These are phyloP conservation scores for Pachyramphus minor DNA, from an alignment of 2,113 vertebrate genomes.

Conservation along the genomic window DNA sequence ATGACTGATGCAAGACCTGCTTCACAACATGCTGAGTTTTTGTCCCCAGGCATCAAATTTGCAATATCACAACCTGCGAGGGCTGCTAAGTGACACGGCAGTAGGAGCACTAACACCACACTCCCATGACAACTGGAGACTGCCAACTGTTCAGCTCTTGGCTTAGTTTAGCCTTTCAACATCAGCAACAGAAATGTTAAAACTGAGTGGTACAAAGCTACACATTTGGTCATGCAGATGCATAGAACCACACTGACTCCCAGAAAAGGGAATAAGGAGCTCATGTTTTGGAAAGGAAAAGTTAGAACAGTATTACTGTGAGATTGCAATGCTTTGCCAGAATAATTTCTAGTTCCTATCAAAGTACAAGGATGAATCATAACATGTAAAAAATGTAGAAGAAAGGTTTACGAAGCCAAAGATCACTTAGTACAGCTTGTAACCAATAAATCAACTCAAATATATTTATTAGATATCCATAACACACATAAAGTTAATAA, in stretches of 20 bases:
- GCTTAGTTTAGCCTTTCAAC: not conserved
- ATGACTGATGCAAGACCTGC: not conserved
- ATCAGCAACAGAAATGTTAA: not conserved
- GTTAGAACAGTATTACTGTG: not conserved
- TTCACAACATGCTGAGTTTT: not conserved
- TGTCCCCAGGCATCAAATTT: not conserved
- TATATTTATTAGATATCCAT: not conserved
- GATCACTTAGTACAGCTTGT: not conserved
- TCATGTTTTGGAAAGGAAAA: not conserved
- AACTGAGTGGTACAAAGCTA: not conserved
- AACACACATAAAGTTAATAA: not conserved
- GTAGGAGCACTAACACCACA: not conserved
- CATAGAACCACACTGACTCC: fast-evolving
- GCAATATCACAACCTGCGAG: not conserved
- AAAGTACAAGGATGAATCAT: not conserved
- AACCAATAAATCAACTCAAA: not conserved
- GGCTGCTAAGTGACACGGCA: not conserved
- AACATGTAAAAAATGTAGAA: not conserved
- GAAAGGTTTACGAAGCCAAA: not conserved
- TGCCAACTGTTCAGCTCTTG: not conserved
- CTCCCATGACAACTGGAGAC: not conserved
- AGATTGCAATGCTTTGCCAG: not conserved
- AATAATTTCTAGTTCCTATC: not conserved
- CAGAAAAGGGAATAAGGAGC: not conserved
- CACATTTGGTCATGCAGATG: not conserved